Base-by-base conservation (phyloP, 2,797 vertebrate species). In the Phyllotis vaccarum region DNA sequence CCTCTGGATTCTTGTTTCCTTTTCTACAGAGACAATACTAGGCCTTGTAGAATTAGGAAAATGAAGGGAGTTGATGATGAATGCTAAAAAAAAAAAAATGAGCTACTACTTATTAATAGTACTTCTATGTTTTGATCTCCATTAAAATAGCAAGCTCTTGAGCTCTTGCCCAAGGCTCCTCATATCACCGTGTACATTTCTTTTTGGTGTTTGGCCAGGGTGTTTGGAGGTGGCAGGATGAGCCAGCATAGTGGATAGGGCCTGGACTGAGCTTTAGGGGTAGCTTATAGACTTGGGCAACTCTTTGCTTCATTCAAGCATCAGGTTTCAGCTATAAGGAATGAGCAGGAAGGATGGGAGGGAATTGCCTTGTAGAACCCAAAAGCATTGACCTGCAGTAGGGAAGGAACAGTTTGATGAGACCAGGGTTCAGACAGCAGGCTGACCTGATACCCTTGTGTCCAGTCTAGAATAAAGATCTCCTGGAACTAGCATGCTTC, bases 131-230 rank as follows among this genome's bases (percentile, higher is more conserved):
- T 91, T 95, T 90, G 93, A 74, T 88, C 79, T 82, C 70, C 58
- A n/a, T 94, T 86, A 72, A 93, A 96, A 81, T 85, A 87, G 49
- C 24, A 91, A 88, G 79, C 80, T 79, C 70, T 96, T 70, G 29
- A 76, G 79, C 24, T 37, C 37, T 83, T 0, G 3, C 86, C 94
- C 75, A 79, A 86, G 86, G 85, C 86, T 90, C 46, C 16, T 75
- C 46, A 2, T 40, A 46, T 83, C 75, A 90, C 56, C 22, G 24
- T 43, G 24, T 90, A 17, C 46, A 54, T 93, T 86, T 64, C 90
- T 43, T 85, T 62, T 79, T 80, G 92, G 40, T 0, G 2, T 49
- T 86, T 86, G 80, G 46, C 79, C 79, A 82, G 79, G 52, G 86
- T 46, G 78, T 82, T 83, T 43, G 62, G 31, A 24, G n/a, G 88